A percentile compares a stretch with the other conserved stretches of the same genome.
Evolutionary conservation across 2,113 vertebrate species (phyloP).

Genomic region (Mormoops blainvillei): DNA sequence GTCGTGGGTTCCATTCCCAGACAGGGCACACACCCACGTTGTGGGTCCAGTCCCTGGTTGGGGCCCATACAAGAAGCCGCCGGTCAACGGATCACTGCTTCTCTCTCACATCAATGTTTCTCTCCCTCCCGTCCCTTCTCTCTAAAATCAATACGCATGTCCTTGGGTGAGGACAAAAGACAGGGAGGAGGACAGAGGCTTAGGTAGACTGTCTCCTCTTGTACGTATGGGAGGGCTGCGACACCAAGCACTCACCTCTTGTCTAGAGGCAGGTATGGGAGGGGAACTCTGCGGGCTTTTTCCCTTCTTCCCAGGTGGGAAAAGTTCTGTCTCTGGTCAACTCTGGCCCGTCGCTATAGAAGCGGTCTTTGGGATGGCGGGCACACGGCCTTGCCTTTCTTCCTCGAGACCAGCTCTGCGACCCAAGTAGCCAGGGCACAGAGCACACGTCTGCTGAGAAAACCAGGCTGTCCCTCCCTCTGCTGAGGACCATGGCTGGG

Average conservation of each 20-base stretch:
- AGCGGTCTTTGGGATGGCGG: neutral
- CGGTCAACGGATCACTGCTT: no score
- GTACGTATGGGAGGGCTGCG: neutral
- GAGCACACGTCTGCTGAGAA: neutral
- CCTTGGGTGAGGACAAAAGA: no score
- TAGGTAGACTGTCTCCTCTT: neutral
- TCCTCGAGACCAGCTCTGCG: neutral
- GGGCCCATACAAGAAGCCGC: no score
- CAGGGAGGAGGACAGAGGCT: neutral
- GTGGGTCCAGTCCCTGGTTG: no score
- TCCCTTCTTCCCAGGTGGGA: no score
- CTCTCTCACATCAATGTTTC: no score
- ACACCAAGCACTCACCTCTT: neutral
- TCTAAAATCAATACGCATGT: no score
- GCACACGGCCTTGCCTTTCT: neutral
- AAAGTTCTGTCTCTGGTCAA: neutral
- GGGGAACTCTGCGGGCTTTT: neutral
- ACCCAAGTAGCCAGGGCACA: neutral
- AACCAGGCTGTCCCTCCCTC: neutral
- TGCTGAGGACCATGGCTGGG: neutral
- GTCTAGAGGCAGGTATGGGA: neutral
- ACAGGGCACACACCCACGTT: no score
- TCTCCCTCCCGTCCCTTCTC: no score
- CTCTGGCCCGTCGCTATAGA: neutral
- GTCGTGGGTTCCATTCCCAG: no score